Evolutionary conservation across 1,140 invertebrate species (phyloP).

Genomic region (Drosophila sp.): DNA sequence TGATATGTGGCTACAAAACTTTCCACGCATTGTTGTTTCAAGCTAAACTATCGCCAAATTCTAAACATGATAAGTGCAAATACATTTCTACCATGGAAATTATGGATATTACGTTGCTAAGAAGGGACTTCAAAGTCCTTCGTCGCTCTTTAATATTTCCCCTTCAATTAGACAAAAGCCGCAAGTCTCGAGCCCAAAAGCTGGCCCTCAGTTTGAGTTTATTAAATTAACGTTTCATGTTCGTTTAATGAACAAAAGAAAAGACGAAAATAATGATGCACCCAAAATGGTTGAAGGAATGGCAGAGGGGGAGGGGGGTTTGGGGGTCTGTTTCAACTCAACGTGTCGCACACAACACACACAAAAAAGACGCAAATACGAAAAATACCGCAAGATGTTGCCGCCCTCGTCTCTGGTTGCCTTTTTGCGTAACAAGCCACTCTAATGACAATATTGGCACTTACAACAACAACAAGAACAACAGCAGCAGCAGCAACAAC

Average conservation of each 20-base stretch:
- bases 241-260: conserved; percentile 79
- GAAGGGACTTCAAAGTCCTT: conserved; percentile 29
- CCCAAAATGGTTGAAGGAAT: conserved; percentile 25
- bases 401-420: conserved; percentile 50
- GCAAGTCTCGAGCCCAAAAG: conserved; percentile 32
- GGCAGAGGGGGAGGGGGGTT: not conserved
- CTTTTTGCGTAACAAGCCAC: conserved; percentile 77
- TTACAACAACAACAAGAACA: conserved; percentile 72
- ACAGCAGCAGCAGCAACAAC: conserved; percentile 42
- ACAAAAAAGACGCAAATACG: conserved; percentile 67
- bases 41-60: conserved; percentile 1
- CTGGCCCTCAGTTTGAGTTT: conserved; percentile 65
- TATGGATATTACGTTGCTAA: conserved; percentile 1
- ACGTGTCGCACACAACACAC: conserved; percentile 69
- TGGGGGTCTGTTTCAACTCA: conserved; percentile 26
- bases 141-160: not conserved
- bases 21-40: conserved; percentile 2
- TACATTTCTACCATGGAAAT: not conserved
- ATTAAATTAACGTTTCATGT: conserved; percentile 82
- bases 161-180: conserved; percentile 62
- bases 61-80: not conserved
- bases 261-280: conserved; percentile 80
- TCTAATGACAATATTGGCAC: conserved; percentile 81
- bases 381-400: conserved; percentile 81
- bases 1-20: conserved; percentile 43